phyloP scores from a whole-genome alignment of 2,113 vertebrate species.

The Chiloscyllium plagiosum region DNA sequence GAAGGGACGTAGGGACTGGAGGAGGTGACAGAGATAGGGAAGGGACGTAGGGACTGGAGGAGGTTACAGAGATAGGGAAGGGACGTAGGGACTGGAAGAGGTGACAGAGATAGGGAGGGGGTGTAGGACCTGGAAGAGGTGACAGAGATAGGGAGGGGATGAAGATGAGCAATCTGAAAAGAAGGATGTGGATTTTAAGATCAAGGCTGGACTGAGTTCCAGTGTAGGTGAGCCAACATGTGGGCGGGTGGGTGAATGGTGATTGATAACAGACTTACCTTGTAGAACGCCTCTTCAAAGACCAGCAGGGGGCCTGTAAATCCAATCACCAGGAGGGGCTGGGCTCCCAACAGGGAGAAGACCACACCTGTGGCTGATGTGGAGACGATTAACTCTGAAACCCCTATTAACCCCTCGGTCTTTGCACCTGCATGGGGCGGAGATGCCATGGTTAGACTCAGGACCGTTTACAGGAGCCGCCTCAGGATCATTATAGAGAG shows the following conservation, averaged over 20 bases:
- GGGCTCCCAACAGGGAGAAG: conserved; percentile 85
- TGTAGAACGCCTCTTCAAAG: conserved; percentile 96
- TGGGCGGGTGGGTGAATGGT: background rate
- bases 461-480: background rate
- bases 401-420: conserved; percentile 93
- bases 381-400: conserved; percentile 92
- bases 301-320: conserved; percentile 92
- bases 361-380: conserved; percentile 85
- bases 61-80: no score
- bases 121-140: no score
- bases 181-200: background rate
- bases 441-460: background rate
- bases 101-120: no score
- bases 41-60: no score
- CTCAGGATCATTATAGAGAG: background rate
- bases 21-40: no score
- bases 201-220: background rate
- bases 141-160: background rate
- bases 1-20: no score
- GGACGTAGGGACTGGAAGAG: no score
- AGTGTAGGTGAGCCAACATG: background rate
- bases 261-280: conserved; percentile 54
- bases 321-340: conserved; percentile 91
- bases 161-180: background rate
- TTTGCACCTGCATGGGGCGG: conserved; percentile 74